A percentile compares a stretch with the other conserved stretches of the same genome.
Conservation (phyloP, 2,888 invertebrate genomes). For the Stenoptilia bipunctidactyla region DNA sequence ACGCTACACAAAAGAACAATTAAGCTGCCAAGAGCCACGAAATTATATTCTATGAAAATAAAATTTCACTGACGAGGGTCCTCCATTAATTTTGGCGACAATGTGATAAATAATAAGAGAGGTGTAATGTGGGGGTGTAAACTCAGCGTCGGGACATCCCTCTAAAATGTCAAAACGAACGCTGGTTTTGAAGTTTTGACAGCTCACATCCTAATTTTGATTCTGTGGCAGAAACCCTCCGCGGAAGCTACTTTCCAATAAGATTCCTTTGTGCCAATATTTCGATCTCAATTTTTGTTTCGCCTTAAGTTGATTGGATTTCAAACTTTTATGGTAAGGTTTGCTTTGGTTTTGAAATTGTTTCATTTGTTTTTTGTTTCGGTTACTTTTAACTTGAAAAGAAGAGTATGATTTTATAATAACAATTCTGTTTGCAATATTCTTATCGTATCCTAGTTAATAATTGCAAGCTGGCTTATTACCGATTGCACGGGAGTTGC, state of each 20-base stretch:
- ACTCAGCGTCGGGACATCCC: constrained; percentile 35
- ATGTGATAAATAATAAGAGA: constrained; percentile 70
- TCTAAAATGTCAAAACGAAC: constrained; percentile 43
- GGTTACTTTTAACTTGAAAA: too few relatives aligned
- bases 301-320: too few relatives aligned
- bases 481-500: too few relatives aligned
- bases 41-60: constrained; percentile 60
- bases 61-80: constrained; percentile 69
- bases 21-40: constrained; percentile 56
- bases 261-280: constrained; percentile 44
- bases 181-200: constrained; percentile 67
- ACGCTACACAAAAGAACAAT: constrained; percentile 54
- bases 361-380: background rate
- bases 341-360: background rate
- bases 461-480: too few relatives aligned
- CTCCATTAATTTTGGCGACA: constrained; percentile 65
- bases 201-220: constrained; percentile 65
- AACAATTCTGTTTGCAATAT: too few relatives aligned
- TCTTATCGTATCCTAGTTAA: too few relatives aligned
- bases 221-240: constrained; percentile 37
- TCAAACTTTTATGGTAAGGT: constrained; percentile 7
- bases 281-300: too few relatives aligned
- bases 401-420: too few relatives aligned
- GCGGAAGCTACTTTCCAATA: constrained; percentile 50
- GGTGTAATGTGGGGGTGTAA: constrained; percentile 58